Evolutionary conservation across 2,113 vertebrate species (phyloP), one percentile per base, ranked within the genome.

Genomic region (Odocoileus hemionus): DNA sequence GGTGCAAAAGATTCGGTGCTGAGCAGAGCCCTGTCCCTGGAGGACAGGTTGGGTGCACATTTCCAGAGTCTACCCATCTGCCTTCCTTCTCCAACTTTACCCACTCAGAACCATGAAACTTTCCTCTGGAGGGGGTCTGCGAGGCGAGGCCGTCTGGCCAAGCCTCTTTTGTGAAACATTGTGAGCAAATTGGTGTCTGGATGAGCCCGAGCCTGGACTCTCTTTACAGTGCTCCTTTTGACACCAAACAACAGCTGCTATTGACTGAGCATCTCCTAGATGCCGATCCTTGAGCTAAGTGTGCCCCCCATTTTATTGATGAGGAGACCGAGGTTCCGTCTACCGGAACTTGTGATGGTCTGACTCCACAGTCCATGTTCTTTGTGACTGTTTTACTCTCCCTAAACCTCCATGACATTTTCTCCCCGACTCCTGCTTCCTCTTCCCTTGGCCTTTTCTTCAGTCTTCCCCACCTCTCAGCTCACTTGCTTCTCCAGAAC

Each of bases 1-100:
- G 0, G 57, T 3, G 45, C 16, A 45, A 45, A 25, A 52, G 4
- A 4, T 25, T 7, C 2, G 6, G 15, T 0, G 0, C n/a, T 8
- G 25, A 55, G 43, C 6, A 11, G 7, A 30, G n/a, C 26, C n/a
- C 52, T 74, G 47, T 13, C 33, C 36, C 57, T 0, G 0, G 1
- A 26, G 64, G 21, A 3, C 9, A 86, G 10, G 19, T 6, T 8
- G 26, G 52, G 64, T 3, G 33, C 23, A 17, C 3, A 0, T 33
- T 55, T 26, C 57, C 58, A 3, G 26, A 25, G 14, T 58, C 52
- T 1, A 7, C 80, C 50, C 26, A 23, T 74, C 74, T 76, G 16
- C 47, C 52, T 52, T 28, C 25, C 17, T 19, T 47, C 86, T 86
- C 47, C 12, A 8, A 1, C 47, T 47, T 4, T 23, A 74, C 19